Evolutionary conservation across 1,140 invertebrate genomes (phyloP).

Genomic region (Sesamia nonagrioides): DNA sequence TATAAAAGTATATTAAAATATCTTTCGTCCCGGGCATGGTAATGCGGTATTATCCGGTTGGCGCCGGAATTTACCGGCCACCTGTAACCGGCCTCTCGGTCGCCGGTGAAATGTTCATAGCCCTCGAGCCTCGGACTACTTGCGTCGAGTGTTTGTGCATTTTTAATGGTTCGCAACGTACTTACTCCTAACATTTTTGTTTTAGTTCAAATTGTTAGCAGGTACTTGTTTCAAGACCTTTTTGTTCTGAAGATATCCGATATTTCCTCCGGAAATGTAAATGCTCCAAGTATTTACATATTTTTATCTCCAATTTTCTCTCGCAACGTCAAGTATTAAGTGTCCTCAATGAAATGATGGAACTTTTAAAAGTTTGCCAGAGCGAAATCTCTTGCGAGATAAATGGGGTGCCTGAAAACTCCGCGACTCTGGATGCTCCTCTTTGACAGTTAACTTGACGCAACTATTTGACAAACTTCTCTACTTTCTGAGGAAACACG

Average conservation of each 20-base stretch:
- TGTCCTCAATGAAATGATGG: conserved; percentile 21
- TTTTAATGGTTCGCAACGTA: conserved; percentile 51
- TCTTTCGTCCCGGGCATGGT: conserved; percentile 44
- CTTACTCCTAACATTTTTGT: conserved; percentile 22
- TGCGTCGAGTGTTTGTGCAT: conserved; percentile 63
- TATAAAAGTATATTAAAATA: conserved; percentile 39
- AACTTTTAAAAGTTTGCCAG: conserved; percentile 35
- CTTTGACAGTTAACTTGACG: conserved; percentile 39
- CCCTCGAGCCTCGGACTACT: conserved; percentile 48
- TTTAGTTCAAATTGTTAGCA: conserved; percentile 33
- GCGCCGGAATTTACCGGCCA: conserved; percentile 68
- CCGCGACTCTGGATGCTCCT: background rate
- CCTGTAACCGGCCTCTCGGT: conserved; percentile 63
- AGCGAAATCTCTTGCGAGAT: conserved; percentile 6
- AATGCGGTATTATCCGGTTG: conserved; percentile 59
- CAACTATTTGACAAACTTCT: conserved; percentile 35
- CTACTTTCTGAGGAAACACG: conserved; percentile 24
- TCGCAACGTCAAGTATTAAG: conserved; percentile 30
- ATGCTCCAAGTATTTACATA: conserved; percentile 33
- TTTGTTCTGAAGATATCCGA: conserved; percentile 1
- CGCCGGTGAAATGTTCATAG: conserved; percentile 64
- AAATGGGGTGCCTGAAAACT: conserved; percentile 8
- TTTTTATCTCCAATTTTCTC: conserved; percentile 31
- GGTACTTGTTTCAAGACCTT: conserved; percentile 4
- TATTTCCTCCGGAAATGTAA: conserved; percentile 25